These are phyloP conservation scores for Volucella bombylans DNA, from an alignment of 2,888 invertebrate genomes.

Conservation along the genomic window DNA sequence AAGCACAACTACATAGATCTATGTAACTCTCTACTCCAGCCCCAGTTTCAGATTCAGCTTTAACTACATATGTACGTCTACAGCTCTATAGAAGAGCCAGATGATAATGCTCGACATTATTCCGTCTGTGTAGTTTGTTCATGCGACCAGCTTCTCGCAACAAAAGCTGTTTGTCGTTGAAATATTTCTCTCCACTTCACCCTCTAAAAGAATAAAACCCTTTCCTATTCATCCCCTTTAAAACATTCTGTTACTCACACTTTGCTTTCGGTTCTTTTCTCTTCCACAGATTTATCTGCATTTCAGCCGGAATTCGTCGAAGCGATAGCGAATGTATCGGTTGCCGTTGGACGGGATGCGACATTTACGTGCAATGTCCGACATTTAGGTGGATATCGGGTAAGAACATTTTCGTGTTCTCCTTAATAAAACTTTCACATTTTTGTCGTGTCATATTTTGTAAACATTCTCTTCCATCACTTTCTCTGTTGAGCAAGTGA, in stretches of 20 bases:
- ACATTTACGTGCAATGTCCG: constrained; percentile 93
- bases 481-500: constrained; percentile 10
- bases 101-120: constrained; percentile 36
- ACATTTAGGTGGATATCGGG: constrained; percentile 94
- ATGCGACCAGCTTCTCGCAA: constrained; percentile 10
- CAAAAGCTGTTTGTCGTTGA: constrained; percentile 32
- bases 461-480: constrained; percentile 14
- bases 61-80: no score
- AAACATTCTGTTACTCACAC: constrained; percentile 27
- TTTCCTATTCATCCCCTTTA: neutral
- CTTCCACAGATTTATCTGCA: constrained; percentile 85
- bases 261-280: constrained; percentile 10
- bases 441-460: constrained; percentile 35
- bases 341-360: constrained; percentile 93
- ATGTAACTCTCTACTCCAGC: neutral
- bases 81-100: constrained; percentile 9
- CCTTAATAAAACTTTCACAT: constrained; percentile 49
- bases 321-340: constrained; percentile 91
- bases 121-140: constrained; percentile 23
- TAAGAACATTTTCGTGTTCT: constrained; percentile 83
- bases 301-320: constrained; percentile 93
- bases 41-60: neutral
- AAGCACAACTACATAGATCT: constrained; percentile 18
- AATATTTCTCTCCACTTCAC: constrained; percentile 1
- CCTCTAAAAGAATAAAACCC: neutral